phyloP scores from a whole-genome alignment of 2,888 invertebrate species.

The Diaprepes abbreviatus region DNA sequence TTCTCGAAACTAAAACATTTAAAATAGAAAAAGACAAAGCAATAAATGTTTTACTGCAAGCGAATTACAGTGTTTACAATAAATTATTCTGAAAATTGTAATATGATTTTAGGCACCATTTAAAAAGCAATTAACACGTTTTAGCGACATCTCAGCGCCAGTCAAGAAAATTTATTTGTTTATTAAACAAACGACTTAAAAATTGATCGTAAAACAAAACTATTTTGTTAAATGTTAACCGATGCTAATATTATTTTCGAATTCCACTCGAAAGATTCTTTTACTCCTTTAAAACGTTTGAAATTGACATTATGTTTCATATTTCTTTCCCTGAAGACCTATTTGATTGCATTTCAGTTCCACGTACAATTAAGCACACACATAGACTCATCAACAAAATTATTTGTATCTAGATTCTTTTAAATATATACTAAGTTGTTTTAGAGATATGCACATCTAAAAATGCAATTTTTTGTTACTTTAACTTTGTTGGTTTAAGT shows the following conservation, averaged over 20 bases:
- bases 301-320: too few species aligned
- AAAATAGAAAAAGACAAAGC: constrained; percentile 12
- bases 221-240: constrained; percentile 16
- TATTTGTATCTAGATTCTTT: too few species aligned
- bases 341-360: too few species aligned
- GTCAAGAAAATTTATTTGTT: constrained; percentile 31
- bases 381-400: too few species aligned
- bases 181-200: constrained; percentile 25
- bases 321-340: too few species aligned
- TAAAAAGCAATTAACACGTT: constrained; percentile 28
- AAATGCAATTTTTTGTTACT: too few species aligned
- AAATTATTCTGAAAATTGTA: constrained; percentile 25
- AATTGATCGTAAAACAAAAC: constrained; percentile 27
- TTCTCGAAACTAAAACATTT: background rate
- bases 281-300: too few species aligned
- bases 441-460: too few species aligned
- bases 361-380: too few species aligned
- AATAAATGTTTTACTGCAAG: constrained; percentile 16
- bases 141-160: constrained; percentile 35
- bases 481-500: too few species aligned
- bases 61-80: constrained; percentile 20
- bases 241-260: background rate
- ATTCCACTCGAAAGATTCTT: background rate
- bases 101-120: constrained; percentile 33
- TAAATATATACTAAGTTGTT: too few species aligned